phyloP scores from a whole-genome alignment of 2,113 vertebrate genomes.

The Lagopus leucura region DNA sequence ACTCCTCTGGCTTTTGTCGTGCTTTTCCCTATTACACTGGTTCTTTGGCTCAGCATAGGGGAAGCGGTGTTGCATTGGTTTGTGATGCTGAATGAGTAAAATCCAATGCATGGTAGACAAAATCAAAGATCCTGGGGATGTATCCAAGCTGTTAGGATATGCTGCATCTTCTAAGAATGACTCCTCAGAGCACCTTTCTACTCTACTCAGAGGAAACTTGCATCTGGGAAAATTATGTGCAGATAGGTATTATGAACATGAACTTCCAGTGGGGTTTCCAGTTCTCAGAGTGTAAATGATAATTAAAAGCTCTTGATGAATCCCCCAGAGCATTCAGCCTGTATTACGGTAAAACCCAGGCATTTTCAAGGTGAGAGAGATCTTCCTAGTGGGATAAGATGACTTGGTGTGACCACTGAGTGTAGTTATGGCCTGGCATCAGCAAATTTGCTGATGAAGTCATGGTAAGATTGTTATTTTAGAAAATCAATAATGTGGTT shows the following conservation, averaged over 20 bases:
- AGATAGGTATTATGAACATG: neutral
- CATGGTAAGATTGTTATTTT: conserved; percentile 43
- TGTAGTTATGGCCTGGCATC: conserved; percentile 9
- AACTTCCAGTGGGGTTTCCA: neutral
- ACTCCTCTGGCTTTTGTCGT: neutral
- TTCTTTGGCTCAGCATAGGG: neutral
- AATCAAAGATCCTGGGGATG: neutral
- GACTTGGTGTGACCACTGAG: conserved; percentile 2
- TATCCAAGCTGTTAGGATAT: neutral
- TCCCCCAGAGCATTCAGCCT: neutral
- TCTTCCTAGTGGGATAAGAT: neutral
- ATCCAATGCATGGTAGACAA: neutral
- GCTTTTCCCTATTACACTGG: neutral
- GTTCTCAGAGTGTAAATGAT: neutral
- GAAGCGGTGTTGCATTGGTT: neutral
- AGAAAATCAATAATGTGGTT: conserved; percentile 63
- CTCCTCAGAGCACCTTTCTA: neutral
- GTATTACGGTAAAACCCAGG: neutral
- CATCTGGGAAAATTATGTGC: neutral
- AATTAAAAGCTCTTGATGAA: neutral
- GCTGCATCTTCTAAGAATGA: neutral
- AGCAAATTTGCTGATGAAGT: conserved; percentile 61
- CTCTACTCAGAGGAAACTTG: neutral
- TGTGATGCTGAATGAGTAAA: neutral
- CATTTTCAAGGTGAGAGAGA: conserved; percentile 30